Conservation (phyloP, 2,797 vertebrate genomes). For the Eleutherodactylus coqui region DNA sequence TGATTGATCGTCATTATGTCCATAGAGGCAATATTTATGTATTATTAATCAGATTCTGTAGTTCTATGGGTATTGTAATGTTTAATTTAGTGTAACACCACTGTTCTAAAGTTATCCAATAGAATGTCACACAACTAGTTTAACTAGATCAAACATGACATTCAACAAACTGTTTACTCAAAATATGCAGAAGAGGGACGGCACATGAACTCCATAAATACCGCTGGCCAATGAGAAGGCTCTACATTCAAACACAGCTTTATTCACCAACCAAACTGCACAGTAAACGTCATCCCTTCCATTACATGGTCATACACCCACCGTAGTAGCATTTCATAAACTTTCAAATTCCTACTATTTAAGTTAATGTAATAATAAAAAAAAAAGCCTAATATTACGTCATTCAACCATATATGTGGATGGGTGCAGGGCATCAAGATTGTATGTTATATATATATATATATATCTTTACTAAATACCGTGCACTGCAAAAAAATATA, state of each 20-base stretch:
- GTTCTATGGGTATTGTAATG: conserved; percentile 46
- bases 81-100: conserved; percentile 45
- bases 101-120: conserved; percentile 20
- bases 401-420: neutral
- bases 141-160: conserved; percentile 29
- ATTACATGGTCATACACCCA: neutral
- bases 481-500: neutral
- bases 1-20: conserved; percentile 58
- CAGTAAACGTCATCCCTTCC: neutral
- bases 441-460: neutral
- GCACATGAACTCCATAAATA: neutral
- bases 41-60: conserved; percentile 53
- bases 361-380: neutral
- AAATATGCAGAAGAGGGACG: conserved; percentile 20
- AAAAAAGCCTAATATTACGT: neutral
- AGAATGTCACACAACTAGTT: conserved; percentile 29
- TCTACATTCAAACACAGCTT: neutral
- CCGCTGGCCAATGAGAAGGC: conserved; percentile 18
- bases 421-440: neutral
- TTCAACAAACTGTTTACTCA: conserved; percentile 38
- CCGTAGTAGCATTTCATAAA: neutral
- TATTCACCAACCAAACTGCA: neutral
- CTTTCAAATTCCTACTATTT: neutral
- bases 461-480: neutral
- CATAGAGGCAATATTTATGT: conserved; percentile 56